Conservation (phyloP, 2,113 vertebrate species). For the Cyphotilapia sp. region DNA sequence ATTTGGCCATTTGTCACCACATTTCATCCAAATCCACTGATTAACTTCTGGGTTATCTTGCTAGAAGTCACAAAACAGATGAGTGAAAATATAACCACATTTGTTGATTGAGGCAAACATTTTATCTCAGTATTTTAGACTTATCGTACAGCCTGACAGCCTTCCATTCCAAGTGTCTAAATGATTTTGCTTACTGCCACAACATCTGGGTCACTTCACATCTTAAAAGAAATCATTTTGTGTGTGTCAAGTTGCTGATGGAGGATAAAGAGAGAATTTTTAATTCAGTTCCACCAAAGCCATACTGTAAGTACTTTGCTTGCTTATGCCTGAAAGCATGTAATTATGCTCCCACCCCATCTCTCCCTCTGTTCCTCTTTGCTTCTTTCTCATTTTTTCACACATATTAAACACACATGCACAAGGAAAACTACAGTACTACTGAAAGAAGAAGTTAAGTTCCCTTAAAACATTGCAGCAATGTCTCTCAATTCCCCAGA, state of each 20-base stretch:
- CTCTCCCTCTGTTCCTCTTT: background rate
- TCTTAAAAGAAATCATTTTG: background rate
- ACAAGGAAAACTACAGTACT: background rate
- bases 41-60: constrained; percentile 18
- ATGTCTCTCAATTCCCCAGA: background rate
- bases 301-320: constrained; percentile 15
- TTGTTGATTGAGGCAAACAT: background rate
- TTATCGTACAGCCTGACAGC: background rate
- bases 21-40: constrained; percentile 38
- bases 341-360: constrained; percentile 7
- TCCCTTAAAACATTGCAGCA: background rate
- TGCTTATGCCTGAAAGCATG: constrained; percentile 22
- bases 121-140: background rate
- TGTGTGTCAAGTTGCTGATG: constrained; percentile 12
- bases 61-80: background rate
- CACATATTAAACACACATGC: background rate
- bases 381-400: background rate
- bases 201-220: constrained; percentile 18
- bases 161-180: background rate
- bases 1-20: constrained; percentile 30
- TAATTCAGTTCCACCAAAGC: constrained; percentile 17
- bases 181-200: background rate
- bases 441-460: background rate
- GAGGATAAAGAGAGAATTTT: constrained; percentile 3
- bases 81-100: background rate